These are phyloP conservation scores for Drosophila malerkotliana DNA, from an alignment of 1,140 invertebrate genomes.

Conservation along the genomic window DNA sequence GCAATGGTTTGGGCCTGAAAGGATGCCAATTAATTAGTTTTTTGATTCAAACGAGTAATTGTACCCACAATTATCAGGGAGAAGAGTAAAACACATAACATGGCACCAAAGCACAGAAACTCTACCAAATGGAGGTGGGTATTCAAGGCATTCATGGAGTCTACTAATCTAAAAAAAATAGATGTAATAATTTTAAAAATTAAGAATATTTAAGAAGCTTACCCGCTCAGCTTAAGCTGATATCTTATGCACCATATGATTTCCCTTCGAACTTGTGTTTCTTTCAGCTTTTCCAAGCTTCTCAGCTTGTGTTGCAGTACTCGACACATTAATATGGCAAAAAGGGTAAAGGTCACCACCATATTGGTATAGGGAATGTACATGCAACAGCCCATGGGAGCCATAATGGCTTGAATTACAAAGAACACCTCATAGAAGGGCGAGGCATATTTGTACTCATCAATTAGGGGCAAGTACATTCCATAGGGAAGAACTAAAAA, in stretches of 20 bases:
- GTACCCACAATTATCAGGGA: slow-evolving; percentile 69
- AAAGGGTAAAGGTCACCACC: slow-evolving; percentile 73
- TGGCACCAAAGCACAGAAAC: slow-evolving; percentile 73
- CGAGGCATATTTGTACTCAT: slow-evolving; percentile 71
- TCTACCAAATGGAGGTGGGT: slow-evolving; percentile 69
- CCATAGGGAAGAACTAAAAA: slow-evolving; percentile 71
- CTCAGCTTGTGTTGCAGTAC: slow-evolving; percentile 66
- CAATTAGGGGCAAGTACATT: slow-evolving; percentile 66
- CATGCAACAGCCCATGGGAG: slow-evolving; percentile 80
- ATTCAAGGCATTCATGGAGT: slow-evolving; percentile 65
- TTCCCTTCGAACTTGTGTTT: slow-evolving; percentile 28
- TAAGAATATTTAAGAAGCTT: not conserved
- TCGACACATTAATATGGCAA: slow-evolving; percentile 70
- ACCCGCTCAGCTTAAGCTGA: slow-evolving; percentile 65
- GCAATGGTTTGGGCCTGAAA: slow-evolving; percentile 63
- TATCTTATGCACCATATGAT: slow-evolving; percentile 71
- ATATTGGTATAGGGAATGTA: slow-evolving; percentile 77
- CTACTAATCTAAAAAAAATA: slow-evolving; percentile 40
- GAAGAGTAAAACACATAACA: slow-evolving; percentile 71
- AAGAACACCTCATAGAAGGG: slow-evolving; percentile 76
- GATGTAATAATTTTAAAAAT: not conserved
- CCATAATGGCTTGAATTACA: slow-evolving; percentile 68
- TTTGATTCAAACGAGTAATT: rapidly evolving
- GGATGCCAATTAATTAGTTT: not conserved
- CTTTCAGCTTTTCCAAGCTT: slow-evolving; percentile 34